Evolutionary conservation across 2,797 vertebrate genomes (phyloP).

Genomic region (Onychomys arenicola): DNA sequence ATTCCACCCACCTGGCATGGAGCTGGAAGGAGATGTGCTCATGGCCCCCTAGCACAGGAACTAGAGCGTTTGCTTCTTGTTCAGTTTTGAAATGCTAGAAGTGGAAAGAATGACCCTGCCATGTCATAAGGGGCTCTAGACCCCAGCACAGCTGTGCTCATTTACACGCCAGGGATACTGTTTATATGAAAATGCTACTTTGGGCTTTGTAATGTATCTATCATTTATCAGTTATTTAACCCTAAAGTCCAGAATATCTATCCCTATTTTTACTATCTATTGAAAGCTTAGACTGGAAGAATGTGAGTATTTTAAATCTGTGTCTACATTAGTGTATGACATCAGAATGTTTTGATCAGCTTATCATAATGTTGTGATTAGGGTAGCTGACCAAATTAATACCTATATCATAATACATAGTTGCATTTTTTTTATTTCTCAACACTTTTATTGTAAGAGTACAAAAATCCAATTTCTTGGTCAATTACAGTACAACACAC

Average conservation of each 20-base stretch:
- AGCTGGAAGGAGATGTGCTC: neutral
- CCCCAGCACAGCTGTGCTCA: neutral
- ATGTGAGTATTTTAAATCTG: neutral
- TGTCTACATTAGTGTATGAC: neutral
- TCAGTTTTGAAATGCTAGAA: neutral
- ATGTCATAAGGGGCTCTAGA: neutral
- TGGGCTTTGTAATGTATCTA: neutral
- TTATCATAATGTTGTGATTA: neutral
- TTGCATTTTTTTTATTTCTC: neutral
- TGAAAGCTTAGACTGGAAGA: neutral
- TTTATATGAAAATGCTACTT: neutral
- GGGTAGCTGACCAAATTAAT: neutral
- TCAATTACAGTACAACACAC: neutral
- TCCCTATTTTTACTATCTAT: neutral
- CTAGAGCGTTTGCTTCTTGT: neutral
- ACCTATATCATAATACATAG: neutral
- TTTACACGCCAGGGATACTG: neutral
- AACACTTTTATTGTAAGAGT: neutral
- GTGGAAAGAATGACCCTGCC: neutral
- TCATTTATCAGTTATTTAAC: neutral
- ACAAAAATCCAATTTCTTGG: neutral
- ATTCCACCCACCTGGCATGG: neutral
- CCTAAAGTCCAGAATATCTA: neutral
- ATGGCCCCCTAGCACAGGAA: accelerated
- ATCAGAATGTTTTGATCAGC: neutral